These are phyloP conservation scores for Dicranocentrus wangi DNA, from an alignment of 2,888 invertebrate genomes.

Conservation along the genomic window DNA sequence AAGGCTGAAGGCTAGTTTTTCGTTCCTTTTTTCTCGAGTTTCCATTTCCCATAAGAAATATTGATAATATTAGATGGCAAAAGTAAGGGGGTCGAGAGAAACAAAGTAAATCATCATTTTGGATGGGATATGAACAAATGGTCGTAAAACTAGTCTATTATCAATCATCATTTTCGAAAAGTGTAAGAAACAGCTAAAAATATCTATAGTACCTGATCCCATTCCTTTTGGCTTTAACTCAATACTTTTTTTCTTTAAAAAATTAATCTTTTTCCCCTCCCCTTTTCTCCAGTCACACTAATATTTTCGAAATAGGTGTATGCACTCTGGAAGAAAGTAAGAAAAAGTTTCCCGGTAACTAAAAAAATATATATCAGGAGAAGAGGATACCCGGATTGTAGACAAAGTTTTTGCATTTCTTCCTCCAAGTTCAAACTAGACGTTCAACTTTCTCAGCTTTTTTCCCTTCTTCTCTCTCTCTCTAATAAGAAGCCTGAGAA, in stretches of 20 bases:
- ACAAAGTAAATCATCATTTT: background rate
- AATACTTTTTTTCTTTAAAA: conserved; percentile 45
- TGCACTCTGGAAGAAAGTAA: no score
- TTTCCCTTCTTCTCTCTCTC: background rate
- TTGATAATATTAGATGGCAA: conserved; percentile 2
- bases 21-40: no score
- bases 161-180: conserved; percentile 46
- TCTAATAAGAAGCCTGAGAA: conserved; percentile 19
- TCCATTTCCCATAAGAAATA: no score
- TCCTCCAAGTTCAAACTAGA: conserved; percentile 33
- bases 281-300: conserved; percentile 4
- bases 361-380: no score
- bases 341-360: no score
- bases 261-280: conserved; percentile 46
- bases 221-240: conserved; percentile 30
- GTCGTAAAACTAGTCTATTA: conserved; percentile 34
- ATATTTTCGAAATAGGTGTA: no score
- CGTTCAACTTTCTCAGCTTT: background rate
- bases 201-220: conserved; percentile 29
- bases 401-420: conserved; percentile 45
- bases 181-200: background rate
- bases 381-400: no score
- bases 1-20: no score
- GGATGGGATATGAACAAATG: conserved; percentile 26
- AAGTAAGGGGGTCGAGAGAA: background rate